Evolutionary conservation across 2,113 vertebrate species (phyloP).

Genomic region (Myxocyprinus asiaticus): DNA sequence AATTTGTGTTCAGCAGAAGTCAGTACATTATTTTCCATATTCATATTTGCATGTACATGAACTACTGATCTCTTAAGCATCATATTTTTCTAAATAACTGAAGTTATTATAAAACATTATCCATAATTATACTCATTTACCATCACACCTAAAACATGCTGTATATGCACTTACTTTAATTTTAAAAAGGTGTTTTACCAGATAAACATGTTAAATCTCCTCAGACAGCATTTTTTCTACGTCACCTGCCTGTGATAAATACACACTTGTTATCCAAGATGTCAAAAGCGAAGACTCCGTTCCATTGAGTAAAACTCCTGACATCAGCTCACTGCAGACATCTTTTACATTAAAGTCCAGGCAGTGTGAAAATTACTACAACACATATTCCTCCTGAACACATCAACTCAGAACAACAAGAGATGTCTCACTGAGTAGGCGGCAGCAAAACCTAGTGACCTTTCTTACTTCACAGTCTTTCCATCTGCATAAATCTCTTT

Average conservation of each 20-base stretch:
- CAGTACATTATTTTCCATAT: too few species aligned
- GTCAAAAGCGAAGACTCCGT: not conserved
- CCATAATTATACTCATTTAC: not conserved
- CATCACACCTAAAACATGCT: not conserved
- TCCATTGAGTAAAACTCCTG: not conserved
- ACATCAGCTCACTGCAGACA: not conserved
- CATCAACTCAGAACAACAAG: not conserved
- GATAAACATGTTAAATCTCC: not conserved
- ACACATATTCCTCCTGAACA: not conserved
- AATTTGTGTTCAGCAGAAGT: too few species aligned
- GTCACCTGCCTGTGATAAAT: not conserved
- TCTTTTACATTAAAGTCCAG: not conserved
- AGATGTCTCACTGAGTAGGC: conserved; percentile 59
- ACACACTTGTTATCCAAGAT: not conserved
- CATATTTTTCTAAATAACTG: too few species aligned
- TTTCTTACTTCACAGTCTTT: not conserved
- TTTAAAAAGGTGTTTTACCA: not conserved
- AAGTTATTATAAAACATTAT: too few species aligned
- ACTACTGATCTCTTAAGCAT: too few species aligned
- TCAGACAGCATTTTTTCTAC: not conserved
- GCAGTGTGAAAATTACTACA: not conserved
- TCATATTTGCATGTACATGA: too few species aligned
- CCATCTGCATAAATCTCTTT: conserved; percentile 5
- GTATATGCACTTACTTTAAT: not conserved
- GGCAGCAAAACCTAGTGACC: conserved; percentile 44